Conservation (phyloP, 2,113 vertebrate species). For the Myrmecobius fasciatus region DNA sequence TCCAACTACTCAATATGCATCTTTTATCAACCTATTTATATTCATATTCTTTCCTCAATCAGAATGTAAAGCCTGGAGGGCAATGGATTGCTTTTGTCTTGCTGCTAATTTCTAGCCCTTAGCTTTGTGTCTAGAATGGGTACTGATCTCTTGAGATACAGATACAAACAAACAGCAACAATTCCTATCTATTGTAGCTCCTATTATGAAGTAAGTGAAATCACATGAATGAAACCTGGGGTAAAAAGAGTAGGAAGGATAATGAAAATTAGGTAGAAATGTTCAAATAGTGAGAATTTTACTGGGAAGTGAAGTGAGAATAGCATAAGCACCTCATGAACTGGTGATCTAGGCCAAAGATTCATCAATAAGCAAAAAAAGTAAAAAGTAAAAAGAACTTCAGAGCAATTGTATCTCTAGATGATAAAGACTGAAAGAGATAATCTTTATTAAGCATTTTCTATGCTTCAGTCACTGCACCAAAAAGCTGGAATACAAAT, state of each 20-base stretch:
- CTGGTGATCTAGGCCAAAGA: background rate
- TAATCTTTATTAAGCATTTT: background rate
- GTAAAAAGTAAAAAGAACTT: background rate
- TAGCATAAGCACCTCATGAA: background rate
- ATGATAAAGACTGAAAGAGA: background rate
- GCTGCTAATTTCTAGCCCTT: no score
- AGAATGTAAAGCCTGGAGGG: no score
- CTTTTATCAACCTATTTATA: no score
- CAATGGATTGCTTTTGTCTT: no score
- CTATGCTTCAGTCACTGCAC: background rate
- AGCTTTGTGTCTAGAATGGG: no score
- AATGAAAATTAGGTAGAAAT: background rate
- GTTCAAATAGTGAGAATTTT: background rate
- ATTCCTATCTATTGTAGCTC: background rate
- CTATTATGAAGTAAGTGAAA: background rate
- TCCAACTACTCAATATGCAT: no score
- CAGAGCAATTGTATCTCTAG: background rate
- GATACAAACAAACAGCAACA: background rate
- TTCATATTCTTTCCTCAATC: no score
- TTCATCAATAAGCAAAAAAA: background rate
- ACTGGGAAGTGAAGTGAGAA: background rate
- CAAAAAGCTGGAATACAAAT: background rate
- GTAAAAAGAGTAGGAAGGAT: background rate
- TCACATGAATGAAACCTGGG: background rate
- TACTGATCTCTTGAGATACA: background rate